These are phyloP conservation scores for Mactra quadrangularis DNA, from an alignment of 1,140 invertebrate species.

Conservation along the genomic window DNA sequence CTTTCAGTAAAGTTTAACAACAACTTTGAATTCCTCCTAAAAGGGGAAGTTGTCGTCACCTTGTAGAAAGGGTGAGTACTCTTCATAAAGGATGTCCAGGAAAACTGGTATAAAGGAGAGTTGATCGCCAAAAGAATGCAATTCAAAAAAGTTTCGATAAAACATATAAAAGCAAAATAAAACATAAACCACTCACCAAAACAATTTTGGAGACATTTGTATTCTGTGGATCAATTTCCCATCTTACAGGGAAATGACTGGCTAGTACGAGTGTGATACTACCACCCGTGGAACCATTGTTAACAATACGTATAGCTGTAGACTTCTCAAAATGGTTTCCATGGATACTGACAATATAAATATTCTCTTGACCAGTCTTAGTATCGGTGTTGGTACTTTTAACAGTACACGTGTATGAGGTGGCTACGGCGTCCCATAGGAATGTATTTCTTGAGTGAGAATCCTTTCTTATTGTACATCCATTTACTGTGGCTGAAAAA, in stretches of 20 bases:
- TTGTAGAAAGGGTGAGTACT: too few species aligned
- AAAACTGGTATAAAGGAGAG: too few species aligned
- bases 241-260: constrained; percentile 41
- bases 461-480: constrained; percentile 5
- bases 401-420: not conserved
- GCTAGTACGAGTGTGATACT: constrained; percentile 24
- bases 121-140: too few species aligned
- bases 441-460: not conserved
- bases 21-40: too few species aligned
- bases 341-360: constrained; percentile 42
- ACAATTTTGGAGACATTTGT: not conserved
- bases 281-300: not conserved
- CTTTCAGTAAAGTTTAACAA: too few species aligned
- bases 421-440: constrained; percentile 11
- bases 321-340: constrained; percentile 36
- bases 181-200: constrained; percentile 38
- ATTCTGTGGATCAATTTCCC: constrained; percentile 4
- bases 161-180: too few species aligned
- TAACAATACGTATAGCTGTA: constrained; percentile 3
- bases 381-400: not conserved
- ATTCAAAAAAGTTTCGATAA: too few species aligned
- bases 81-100: too few species aligned
- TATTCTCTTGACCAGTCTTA: not conserved
- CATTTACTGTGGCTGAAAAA: constrained; percentile 35
- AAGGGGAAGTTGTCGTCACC: too few species aligned